A percentile compares a stretch with the other conserved stretches of the same genome.
Evolutionary conservation across 2,797 vertebrate genomes (phyloP).

Genomic region (Xenops minutus): DNA sequence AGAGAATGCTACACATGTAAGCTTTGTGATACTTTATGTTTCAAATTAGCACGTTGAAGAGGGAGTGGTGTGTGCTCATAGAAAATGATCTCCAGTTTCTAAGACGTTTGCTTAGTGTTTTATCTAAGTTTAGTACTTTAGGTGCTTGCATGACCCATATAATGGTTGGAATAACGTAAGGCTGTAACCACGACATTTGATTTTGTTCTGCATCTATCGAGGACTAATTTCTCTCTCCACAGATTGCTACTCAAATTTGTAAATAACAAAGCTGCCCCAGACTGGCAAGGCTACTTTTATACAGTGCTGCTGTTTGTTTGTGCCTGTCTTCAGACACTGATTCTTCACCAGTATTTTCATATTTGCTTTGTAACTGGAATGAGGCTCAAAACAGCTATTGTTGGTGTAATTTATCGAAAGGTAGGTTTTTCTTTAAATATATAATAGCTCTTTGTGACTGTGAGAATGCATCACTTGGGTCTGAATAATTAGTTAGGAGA

Average conservation of each 20-base stretch:
- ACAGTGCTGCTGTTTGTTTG: constrained; percentile 87
- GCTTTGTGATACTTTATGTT: background rate
- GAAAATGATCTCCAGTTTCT: background rate
- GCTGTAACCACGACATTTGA: background rate
- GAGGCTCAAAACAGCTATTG: constrained; percentile 90
- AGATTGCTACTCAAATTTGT: constrained; percentile 90
- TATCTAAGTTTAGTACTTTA: background rate
- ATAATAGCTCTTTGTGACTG: fast-evolving
- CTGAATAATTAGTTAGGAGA: background rate
- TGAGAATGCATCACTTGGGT: background rate
- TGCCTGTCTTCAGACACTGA: constrained; percentile 88
- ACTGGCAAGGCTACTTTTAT: constrained; percentile 94
- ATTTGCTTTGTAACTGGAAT: constrained; percentile 96
- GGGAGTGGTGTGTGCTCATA: background rate
- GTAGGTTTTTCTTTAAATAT: constrained; percentile 63
- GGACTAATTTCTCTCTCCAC: background rate
- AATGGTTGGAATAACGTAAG: background rate
- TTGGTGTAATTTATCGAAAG: constrained; percentile 94
- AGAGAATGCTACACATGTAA: background rate
- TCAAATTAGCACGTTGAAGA: background rate
- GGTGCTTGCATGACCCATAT: background rate
- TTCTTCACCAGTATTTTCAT: constrained; percentile 95
- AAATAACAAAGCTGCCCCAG: constrained; percentile 81
- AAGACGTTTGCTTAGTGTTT: background rate
- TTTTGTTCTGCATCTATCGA: background rate